Evolutionary conservation across 2,797 vertebrate genomes (phyloP).

Genomic region (Anabacerthia variegaticeps): DNA sequence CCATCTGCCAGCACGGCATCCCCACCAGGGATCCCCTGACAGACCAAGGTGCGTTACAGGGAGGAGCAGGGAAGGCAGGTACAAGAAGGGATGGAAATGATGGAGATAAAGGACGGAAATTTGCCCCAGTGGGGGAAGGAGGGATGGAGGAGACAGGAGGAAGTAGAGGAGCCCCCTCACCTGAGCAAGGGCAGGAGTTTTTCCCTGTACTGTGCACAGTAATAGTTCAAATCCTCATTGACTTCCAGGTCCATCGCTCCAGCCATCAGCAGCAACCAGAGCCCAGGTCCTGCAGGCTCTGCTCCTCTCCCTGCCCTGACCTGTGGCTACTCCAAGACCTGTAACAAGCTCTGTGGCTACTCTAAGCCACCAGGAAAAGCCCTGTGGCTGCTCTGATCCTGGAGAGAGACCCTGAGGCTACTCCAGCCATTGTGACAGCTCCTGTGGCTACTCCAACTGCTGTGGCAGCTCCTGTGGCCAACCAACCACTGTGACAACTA

Average conservation of each 20-base stretch:
- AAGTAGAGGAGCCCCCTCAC: conserved; percentile 13
- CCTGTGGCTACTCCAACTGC: background rate
- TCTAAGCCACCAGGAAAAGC: background rate
- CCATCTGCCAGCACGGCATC: too few species aligned
- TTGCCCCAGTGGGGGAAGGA: accelerated
- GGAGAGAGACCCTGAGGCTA: background rate
- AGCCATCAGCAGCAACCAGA: background rate
- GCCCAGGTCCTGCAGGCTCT: background rate
- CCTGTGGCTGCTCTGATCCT: background rate
- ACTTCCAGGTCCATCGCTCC: background rate
- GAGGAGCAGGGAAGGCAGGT: too few species aligned
- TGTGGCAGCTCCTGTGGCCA: accelerated
- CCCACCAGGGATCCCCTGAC: background rate
- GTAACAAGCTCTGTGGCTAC: background rate
- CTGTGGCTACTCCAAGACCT: background rate
- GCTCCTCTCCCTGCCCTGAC: background rate
- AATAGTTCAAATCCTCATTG: background rate
- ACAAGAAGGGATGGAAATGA: background rate
- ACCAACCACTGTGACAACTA: background rate
- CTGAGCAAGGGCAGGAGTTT: conserved; percentile 35
- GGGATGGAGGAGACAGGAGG: background rate
- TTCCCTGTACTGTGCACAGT: conserved; percentile 29
- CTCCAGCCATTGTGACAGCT: too few species aligned
- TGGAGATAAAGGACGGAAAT: background rate
- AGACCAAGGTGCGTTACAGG: too few species aligned